Evolutionary conservation across 2,888 invertebrate genomes (phyloP).

Genomic region (Campoplex nolae): DNA sequence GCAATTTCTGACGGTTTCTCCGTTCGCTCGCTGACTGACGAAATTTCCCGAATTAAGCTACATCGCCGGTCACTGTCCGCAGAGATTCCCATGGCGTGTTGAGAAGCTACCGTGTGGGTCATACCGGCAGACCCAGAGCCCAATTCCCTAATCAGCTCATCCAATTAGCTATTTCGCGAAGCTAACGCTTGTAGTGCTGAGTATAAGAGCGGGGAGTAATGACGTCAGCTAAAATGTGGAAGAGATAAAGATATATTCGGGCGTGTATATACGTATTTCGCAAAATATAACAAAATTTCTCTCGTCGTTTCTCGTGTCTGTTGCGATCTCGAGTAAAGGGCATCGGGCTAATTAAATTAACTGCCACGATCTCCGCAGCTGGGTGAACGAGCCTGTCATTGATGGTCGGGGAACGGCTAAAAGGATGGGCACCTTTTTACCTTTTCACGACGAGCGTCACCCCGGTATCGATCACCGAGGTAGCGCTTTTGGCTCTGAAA

Average conservation of each 20-base stretch:
- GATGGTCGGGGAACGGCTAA: not conserved
- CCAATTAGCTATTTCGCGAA: slow-evolving; percentile 68
- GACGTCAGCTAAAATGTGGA: slow-evolving; percentile 56
- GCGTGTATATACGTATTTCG: slow-evolving; percentile 21
- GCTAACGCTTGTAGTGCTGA: slow-evolving; percentile 40
- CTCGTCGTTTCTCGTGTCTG: slow-evolving; percentile 20
- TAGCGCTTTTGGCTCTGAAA: slow-evolving; percentile 3
- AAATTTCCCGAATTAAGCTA: slow-evolving; percentile 37
- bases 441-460: slow-evolving; percentile 3
- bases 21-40: not conserved
- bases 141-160: slow-evolving; percentile 71
- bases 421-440: not conserved
- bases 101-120: not conserved
- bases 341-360: slow-evolving; percentile 69
- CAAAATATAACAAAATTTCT: slow-evolving; percentile 28
- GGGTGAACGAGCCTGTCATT: slow-evolving; percentile 18
- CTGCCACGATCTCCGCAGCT: slow-evolving; percentile 65
- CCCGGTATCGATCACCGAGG: not conserved
- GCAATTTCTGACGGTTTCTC: slow-evolving; percentile 7
- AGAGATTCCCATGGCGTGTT: slow-evolving; percentile 44
- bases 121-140: slow-evolving; percentile 6
- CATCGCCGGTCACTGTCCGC: slow-evolving; percentile 60
- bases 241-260: slow-evolving; percentile 49
- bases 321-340: slow-evolving; percentile 47
- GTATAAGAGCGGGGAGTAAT: slow-evolving; percentile 33